Evolutionary conservation across 1,140 invertebrate genomes (phyloP).

Genomic region (Batillaria attramentaria): DNA sequence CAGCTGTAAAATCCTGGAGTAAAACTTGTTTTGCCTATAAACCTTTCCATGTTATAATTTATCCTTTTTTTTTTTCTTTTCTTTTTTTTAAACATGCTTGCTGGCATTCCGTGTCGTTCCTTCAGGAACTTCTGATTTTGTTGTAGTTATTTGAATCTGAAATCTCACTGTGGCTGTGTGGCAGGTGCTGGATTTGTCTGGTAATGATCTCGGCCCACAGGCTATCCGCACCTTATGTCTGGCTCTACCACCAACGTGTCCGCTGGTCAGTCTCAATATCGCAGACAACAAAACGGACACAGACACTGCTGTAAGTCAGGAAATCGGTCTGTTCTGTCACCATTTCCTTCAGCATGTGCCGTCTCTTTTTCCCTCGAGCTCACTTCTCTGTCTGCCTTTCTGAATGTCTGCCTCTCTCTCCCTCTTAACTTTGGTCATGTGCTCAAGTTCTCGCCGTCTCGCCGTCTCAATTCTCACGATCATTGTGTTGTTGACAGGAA

Average conservation of each 20-base stretch:
- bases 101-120: no score
- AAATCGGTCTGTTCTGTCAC: neutral
- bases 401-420: slow-evolving; percentile 5
- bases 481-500: neutral
- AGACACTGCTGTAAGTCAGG: slow-evolving; percentile 59
- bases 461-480: neutral
- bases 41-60: no score
- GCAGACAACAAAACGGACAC: slow-evolving; percentile 62
- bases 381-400: neutral
- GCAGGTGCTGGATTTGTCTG: slow-evolving; percentile 60
- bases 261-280: slow-evolving; percentile 56
- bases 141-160: neutral
- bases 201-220: slow-evolving; percentile 61
- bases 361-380: neutral
- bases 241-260: slow-evolving; percentile 53
- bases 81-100: no score
- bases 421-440: neutral
- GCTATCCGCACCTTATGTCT: slow-evolving; percentile 60
- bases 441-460: neutral
- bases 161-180: slow-evolving; percentile 9
- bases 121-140: no score
- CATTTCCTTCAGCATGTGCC: no score
- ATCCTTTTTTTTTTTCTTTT: no score
- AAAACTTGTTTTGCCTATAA: no score
- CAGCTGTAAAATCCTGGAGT: no score